Percentiles rank a stretch among this genome's conserved stretches.
These are phyloP conservation scores for Pyrochroa serraticornis DNA, from an alignment of 2,888 invertebrate species.

Conservation along the genomic window DNA sequence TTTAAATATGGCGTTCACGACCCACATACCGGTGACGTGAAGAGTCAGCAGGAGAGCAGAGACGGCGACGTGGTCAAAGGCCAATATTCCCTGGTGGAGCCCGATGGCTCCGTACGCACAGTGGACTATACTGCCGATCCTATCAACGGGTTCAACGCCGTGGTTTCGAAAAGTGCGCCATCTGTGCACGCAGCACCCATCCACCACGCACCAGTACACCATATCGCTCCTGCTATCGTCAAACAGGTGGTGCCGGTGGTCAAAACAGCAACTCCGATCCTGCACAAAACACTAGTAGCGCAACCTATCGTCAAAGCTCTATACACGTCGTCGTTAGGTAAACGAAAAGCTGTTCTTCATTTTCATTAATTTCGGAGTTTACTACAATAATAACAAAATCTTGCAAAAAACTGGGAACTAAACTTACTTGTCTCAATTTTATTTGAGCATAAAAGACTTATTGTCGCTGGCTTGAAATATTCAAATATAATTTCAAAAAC, in stretches of 20 bases:
- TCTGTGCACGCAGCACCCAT: slow-evolving; percentile 55
- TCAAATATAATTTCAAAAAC: too few relatives aligned
- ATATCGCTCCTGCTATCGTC: slow-evolving; percentile 43
- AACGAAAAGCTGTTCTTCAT: too few relatives aligned
- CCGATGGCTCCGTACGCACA: slow-evolving; percentile 57
- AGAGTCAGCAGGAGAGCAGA: slow-evolving; percentile 65
- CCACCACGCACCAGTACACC: slow-evolving; percentile 4
- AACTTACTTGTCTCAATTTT: too few relatives aligned
- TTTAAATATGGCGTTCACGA: slow-evolving; percentile 69
- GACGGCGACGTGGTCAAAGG: slow-evolving; percentile 67
- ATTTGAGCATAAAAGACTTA: too few relatives aligned
- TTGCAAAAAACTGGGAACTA: too few relatives aligned
- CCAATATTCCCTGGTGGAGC: slow-evolving; percentile 55
- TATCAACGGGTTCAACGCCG: slow-evolving; percentile 60
- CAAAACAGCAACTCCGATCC: slow-evolving; percentile 48
- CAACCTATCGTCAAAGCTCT: slow-evolving; percentile 39
- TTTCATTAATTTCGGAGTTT: too few relatives aligned
- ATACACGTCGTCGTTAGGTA: slow-evolving; percentile 42
- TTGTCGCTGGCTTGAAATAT: too few relatives aligned
- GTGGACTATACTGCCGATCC: slow-evolving; percentile 65
- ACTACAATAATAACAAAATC: too few relatives aligned
- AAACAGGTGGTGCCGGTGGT: slow-evolving; percentile 46
- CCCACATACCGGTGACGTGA: slow-evolving; percentile 67
- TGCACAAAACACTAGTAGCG: slow-evolving; percentile 56
- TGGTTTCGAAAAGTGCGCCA: slow-evolving; percentile 54